These are phyloP conservation scores for Sternotherus odoratus DNA, from an alignment of 2,797 vertebrate species.

Conservation along the genomic window DNA sequence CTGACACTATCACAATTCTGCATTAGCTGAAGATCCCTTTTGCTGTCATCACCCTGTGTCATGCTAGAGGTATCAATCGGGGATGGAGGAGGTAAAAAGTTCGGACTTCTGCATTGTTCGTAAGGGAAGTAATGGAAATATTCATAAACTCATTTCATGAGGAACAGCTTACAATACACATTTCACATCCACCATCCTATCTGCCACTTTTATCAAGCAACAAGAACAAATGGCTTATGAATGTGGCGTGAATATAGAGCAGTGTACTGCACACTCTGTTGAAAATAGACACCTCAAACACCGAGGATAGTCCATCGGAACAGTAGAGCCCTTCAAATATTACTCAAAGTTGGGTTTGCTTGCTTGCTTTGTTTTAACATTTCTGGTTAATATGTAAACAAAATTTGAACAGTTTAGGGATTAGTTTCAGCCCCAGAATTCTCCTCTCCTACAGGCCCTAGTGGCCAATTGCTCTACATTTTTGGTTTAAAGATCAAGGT, in stretches of 20 bases:
- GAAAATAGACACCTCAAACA: not conserved
- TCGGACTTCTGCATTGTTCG: not conserved
- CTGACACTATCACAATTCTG: not conserved
- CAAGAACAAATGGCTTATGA: not conserved
- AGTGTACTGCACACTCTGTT: not conserved
- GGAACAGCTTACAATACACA: fast-evolving
- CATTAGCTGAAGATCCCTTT: constrained; percentile 51
- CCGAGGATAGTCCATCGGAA: not conserved
- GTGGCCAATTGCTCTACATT: not conserved
- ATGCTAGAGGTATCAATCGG: not conserved
- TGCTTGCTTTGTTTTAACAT: not conserved
- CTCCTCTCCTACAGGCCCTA: not conserved
- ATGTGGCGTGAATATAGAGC: fast-evolving
- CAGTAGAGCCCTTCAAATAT: not conserved
- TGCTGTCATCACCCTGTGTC: not conserved
- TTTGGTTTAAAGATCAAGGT: not conserved
- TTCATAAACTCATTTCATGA: not conserved
- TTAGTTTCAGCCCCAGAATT: not conserved
- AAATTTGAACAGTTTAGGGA: not conserved
- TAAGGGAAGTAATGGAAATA: not conserved
- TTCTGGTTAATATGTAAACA: not conserved
- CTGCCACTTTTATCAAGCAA: not conserved
- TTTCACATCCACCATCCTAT: not conserved
- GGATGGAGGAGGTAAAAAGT: not conserved
- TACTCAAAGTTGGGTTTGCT: not conserved